Evolutionary conservation across 1,140 invertebrate genomes (phyloP), one percentile per base, ranked within the genome.

Genomic region (Branchinecta lynchi): DNA sequence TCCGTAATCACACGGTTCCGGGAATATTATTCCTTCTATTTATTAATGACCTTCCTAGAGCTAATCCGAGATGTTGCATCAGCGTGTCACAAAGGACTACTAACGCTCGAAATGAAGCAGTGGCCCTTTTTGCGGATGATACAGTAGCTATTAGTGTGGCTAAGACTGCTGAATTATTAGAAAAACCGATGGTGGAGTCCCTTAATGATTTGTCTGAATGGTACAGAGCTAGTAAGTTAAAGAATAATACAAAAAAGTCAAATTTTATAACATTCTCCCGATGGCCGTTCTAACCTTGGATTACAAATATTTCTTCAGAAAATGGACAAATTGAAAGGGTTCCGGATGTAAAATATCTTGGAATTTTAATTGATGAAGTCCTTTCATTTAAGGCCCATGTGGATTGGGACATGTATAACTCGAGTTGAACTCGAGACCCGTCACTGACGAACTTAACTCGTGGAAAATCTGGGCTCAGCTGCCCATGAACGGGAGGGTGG

Each of bases 211-310:
- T 51, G n/a, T n/a, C 9, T 51, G 9, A 9, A 9, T 51, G 46
- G 46, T 51, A 9, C 9, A 51, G 46, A n/a, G 46, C n/a, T 9
- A 51, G n/a, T 51, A 51, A n/a, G 46, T n/a, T 51, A 9, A 51
- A 51, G 46, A 51, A 9, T 51, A 51, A 51, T 51, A 9, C n/a
- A 9, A n/a, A n/a, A 9, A 51, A 51, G 46, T 51, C 46, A 51
- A 51, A 51, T 51, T 51, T 51, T 51, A n/a, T 51, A 9, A 51
- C n/a, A n/a, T 51, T 51, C n/a, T 51, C n/a, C n/a, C n/a, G 46
- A 51, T 51, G 9, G 9, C n/a, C 46, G 9, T 51, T 51, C 9
- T 51, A 51, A 9, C 46, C 46, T 51, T 51, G 46, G 46, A 51
- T 51, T 51, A 9, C 9, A 9, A n/a, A 51, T 9, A 51, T 51